phyloP scores from a whole-genome alignment of 2,113 vertebrate genomes.

The human (Homo sapiens) region DNA sequence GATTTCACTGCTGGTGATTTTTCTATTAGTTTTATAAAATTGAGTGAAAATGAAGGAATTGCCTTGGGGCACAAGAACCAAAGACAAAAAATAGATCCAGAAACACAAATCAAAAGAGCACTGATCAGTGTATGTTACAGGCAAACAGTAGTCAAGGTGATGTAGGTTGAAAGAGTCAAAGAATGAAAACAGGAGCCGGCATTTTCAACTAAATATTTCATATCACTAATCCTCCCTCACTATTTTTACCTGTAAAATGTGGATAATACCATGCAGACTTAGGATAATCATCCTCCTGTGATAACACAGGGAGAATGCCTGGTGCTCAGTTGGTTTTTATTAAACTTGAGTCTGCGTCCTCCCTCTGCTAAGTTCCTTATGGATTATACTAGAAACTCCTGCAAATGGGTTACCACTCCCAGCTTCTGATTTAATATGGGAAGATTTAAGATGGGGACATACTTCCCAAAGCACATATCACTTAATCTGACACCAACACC shows the following conservation, averaged over 20 bases:
- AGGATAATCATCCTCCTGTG: not conserved
- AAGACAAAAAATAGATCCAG: constrained; percentile 51
- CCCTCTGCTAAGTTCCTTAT: not conserved
- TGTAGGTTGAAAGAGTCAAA: not conserved
- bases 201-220: not conserved
- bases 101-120: constrained; percentile 47
- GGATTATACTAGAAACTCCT: not conserved
- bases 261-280: rapidly evolving
- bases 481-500: not conserved
- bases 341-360: not conserved
- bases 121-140: not conserved
- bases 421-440: not conserved
- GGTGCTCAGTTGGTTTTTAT: not conserved
- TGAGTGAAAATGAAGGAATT: constrained; percentile 63
- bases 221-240: not conserved
- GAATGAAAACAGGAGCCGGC: not conserved
- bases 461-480: not conserved
- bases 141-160: not conserved
- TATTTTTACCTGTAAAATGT: not conserved
- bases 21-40: constrained; percentile 76
- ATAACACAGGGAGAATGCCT: not conserved
- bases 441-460: not conserved
- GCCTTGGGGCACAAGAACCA: constrained; percentile 48
- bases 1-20: constrained; percentile 70
- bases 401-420: not conserved